Base-by-base conservation (phyloP, 2,797 vertebrate species). In the Sorex maritimensis region DNA sequence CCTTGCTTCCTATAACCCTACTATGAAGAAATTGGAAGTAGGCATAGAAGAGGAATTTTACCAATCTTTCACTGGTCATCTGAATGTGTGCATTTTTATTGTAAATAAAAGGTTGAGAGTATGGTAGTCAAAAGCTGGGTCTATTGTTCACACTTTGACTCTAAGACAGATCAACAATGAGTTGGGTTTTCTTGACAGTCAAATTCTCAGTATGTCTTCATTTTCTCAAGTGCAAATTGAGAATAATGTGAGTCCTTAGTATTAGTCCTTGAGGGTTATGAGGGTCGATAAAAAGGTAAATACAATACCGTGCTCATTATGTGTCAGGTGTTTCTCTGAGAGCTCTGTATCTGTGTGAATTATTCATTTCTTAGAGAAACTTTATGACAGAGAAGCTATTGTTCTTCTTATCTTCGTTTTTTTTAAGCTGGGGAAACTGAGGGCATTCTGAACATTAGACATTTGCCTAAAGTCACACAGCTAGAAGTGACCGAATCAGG, bases 151-250 rank as follows among this genome's bases (percentile, higher is more conserved):
- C 12, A 46, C 24, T 86, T 34, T 73, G 74, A 83, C 1, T 79
- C 38, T 2, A 13, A 15, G 2, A 21, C 71, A n/a, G 65, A 8
- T 52, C 21, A 6, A 34, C 58, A 65, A 6, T n/a, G 72, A 15
- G 34, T 52, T 81, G 67, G 6, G 2, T 44, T 74, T 28, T 14
- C 13, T 14, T 81, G 34, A 46, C 21, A 49, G 10, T 52, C 63
- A n/a, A 41, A 67, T 81, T 11, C 28, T 88, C 83, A 63, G 13
- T 69, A 21, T 55, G 21, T 28, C 71, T 86, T 19, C 2, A 49
- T 81, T 81, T 88, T n/a, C 58, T 90, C 46, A 65, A 71, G 55
- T 92, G 24, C 30, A 86, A 65, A 61, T 30, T 81, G 73, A 65
- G 3, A 69, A 17, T 68, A 49, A 4, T 13, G 12, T 30, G 34